Evolutionary conservation across 37 sponge, comb jelly and placozoan species (phyloP), one percentile per base, ranked within the genome.

Genomic region (Eunapius fragilis): DNA sequence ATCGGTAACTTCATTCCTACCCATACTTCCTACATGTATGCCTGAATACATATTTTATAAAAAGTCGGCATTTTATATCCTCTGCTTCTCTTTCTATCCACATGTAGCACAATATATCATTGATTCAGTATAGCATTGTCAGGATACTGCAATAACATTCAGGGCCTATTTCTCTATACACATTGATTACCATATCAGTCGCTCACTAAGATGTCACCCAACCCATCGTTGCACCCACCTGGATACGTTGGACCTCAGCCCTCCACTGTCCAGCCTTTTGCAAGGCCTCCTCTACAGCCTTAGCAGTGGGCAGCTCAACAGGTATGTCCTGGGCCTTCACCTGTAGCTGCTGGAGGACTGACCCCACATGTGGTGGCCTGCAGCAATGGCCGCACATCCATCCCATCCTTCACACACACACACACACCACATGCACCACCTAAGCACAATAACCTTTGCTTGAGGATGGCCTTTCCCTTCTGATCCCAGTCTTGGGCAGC

Each of bases 401-500:
- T n/a, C n/a, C n/a, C n/a, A n/a, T 17, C 58, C 1, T 19, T 58
- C 58, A 58, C 58, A 9, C 41, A n/a, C n/a, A n/a, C n/a, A n/a
- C n/a, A 41, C 41, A 41, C 41, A 41, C n/a, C n/a, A n/a, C n/a
- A n/a, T n/a, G n/a, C n/a, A n/a, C n/a, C n/a, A n/a, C n/a, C n/a
- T n/a, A n/a, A n/a, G n/a, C n/a, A n/a, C n/a, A n/a, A n/a, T n/a
- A 23, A 89, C 88, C 79, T 85, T 74, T 84, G 74, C 72, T 88
- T 88, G 31, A 96, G 82, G 0, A 86, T 82, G 0, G 31, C 67
- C 37, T 85, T 84, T 3, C 86, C 88, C 76, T 89, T 87, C 71
- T 82, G 78, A 80, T 95, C 96, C 96, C 96, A 95, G 26, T 92
- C 79, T 58, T 90, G 90, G 31, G 88, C 88, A 0, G 48, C 34